Conservation (phyloP, 1,140 invertebrate species). For the Ooceraea biroi region DNA sequence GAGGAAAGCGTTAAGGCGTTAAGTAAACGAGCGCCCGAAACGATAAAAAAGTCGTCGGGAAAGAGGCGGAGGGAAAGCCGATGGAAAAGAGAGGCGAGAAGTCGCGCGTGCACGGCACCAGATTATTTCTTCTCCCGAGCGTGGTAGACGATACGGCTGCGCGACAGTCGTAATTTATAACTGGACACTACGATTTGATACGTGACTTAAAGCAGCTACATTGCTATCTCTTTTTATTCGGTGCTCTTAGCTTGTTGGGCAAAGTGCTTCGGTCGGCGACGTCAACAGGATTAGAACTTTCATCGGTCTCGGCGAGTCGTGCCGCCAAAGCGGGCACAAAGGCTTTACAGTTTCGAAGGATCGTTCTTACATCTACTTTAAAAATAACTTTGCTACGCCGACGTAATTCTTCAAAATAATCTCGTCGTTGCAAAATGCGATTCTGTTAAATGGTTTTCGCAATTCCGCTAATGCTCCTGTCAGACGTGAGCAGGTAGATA, state of each 20-base stretch:
- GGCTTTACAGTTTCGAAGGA: slow-evolving; percentile 48
- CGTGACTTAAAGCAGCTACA: slow-evolving; percentile 63
- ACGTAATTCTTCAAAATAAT: slow-evolving; percentile 62
- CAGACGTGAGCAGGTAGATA: not conserved
- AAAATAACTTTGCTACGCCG: slow-evolving; percentile 50
- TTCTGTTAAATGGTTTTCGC: slow-evolving; percentile 45
- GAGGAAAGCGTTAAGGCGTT: slow-evolving; percentile 57
- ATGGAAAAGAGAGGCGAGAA: slow-evolving; percentile 8
- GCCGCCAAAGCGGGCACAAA: slow-evolving; percentile 32
- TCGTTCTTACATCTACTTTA: slow-evolving; percentile 57
- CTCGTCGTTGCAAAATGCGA: slow-evolving; percentile 43
- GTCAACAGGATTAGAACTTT: slow-evolving; percentile 75
- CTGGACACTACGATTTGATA: slow-evolving; percentile 56
- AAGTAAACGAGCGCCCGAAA: slow-evolving; percentile 50
- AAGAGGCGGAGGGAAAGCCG: too few species aligned
- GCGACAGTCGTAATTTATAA: slow-evolving; percentile 56
- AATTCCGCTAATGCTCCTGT: slow-evolving; percentile 41
- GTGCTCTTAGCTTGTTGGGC: slow-evolving; percentile 55
- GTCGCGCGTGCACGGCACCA: slow-evolving; percentile 44
- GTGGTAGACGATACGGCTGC: slow-evolving; percentile 19
- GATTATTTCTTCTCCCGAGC: slow-evolving; percentile 49
- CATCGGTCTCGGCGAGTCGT: slow-evolving; percentile 68
- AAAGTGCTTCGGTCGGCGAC: slow-evolving; percentile 66
- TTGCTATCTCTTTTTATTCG: slow-evolving; percentile 60
- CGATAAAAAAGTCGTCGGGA: slow-evolving; percentile 35